Base-by-base conservation (phyloP, 2,888 invertebrate species). In the Pammene fasciana region DNA sequence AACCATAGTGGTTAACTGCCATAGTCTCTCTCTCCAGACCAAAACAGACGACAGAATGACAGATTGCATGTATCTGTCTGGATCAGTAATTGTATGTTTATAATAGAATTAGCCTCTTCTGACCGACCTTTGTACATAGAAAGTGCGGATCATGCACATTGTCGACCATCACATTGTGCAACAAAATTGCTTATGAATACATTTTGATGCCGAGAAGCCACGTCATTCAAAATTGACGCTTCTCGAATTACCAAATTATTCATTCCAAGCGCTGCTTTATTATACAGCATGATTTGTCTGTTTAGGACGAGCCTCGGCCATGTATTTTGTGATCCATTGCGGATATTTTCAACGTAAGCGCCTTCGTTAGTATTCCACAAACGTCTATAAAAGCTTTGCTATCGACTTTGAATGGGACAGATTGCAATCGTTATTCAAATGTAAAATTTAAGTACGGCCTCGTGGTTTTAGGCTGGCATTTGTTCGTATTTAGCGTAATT, bases 261-360 rank as follows among this genome's bases (percentile, higher is more conserved):
- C 72, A 74, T 79, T 75, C 73, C 76, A 74, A 74, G 77, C 71
- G 74, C 78, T 75, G 78, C 77, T 83, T 82, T 84, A 82, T 86
- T 86, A 86, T 81, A 72, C 75, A 72, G 78, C 82, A 82, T 87
- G 87, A 87, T 84, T 86, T 75, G 79, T 73, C 78, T 74, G 73
- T 82, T 82, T 76, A 75, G 70, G 71, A 43, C 43, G 59, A 72
- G 62, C 75, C 75, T 76, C 74, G 75, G 65, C 50, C 74, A 71
- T 70, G 70, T 74, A 76, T 78, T 76, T 75, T 57, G 70, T 74
- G 72, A 72, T 76, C 75, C 75, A 61, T 62, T 56, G 55, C 60
- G 54, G 70, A 26, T 59, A 65, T 60, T 70, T 70, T 60, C 62
- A 70, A 65, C 70, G 59, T 48, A 70, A 70, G 65, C 60, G 70